phyloP scores from a whole-genome alignment of 2,113 vertebrate species.

The Malaclemys terrapin region DNA sequence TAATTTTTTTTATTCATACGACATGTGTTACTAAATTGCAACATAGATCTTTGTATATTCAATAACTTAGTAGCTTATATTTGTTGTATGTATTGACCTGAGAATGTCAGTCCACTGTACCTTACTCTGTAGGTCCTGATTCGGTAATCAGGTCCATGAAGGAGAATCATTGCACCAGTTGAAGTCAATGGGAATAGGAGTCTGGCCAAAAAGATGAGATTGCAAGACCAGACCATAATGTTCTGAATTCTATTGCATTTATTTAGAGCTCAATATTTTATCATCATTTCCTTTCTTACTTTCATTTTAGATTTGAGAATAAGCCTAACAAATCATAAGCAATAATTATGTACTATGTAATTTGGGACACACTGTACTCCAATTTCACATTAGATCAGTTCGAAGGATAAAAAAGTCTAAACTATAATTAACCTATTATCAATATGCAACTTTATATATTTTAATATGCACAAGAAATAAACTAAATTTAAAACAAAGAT shows the following conservation, averaged over 20 bases:
- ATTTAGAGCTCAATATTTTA: not conserved
- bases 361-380: fast-evolving
- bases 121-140: not conserved
- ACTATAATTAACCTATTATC: not conserved
- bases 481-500: not conserved
- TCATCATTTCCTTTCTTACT: not conserved
- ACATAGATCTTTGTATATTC: not conserved
- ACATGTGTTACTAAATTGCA: not conserved
- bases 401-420: not conserved
- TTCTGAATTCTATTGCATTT: not conserved
- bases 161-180: not conserved
- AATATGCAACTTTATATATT: not conserved
- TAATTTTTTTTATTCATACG: not conserved
- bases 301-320: not conserved
- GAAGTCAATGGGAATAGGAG: not conserved
- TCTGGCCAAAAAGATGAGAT: not conserved
- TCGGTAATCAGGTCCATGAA: not conserved
- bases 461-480: fast-evolving
- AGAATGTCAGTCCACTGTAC: not conserved
- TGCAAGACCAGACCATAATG: not conserved
- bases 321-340: not conserved
- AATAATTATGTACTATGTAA: fast-evolving
- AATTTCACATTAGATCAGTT: not conserved
- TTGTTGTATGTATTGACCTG: not conserved
- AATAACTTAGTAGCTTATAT: not conserved